Conservation (phyloP, 2,113 vertebrate genomes). For the Axis porcinus region DNA sequence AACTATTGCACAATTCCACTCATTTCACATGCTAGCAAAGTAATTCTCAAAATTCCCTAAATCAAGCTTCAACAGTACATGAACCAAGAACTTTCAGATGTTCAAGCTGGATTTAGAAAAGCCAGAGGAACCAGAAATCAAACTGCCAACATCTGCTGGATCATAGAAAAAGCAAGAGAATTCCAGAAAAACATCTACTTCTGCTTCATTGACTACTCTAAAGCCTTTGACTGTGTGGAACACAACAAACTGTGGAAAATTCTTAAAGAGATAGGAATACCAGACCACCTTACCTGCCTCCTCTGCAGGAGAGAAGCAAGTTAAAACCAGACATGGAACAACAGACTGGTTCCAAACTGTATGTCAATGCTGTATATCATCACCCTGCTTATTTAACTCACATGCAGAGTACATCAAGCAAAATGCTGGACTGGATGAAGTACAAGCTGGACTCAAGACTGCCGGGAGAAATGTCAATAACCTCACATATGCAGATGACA, state of each 20-base stretch:
- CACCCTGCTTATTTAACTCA: background rate
- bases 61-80: background rate
- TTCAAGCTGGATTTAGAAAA: background rate
- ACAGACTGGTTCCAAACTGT: background rate
- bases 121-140: background rate
- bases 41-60: background rate
- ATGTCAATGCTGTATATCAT: background rate
- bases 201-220: background rate
- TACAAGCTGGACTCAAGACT: background rate
- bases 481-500: background rate
- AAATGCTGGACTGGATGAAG: background rate
- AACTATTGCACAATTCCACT: background rate
- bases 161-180: background rate
- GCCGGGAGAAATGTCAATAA: background rate
- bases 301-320: background rate
- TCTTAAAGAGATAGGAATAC: background rate
- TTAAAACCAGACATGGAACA: background rate
- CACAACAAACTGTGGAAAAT: background rate
- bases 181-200: background rate
- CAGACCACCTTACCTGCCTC: background rate
- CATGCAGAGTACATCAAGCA: background rate
- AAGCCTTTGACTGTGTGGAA: background rate
- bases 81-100: background rate
- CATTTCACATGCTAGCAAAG: background rate
- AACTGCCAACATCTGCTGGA: background rate